These are phyloP conservation scores for Conus ventricosus DNA, from an alignment of 1,140 invertebrate species.

Conservation along the genomic window DNA sequence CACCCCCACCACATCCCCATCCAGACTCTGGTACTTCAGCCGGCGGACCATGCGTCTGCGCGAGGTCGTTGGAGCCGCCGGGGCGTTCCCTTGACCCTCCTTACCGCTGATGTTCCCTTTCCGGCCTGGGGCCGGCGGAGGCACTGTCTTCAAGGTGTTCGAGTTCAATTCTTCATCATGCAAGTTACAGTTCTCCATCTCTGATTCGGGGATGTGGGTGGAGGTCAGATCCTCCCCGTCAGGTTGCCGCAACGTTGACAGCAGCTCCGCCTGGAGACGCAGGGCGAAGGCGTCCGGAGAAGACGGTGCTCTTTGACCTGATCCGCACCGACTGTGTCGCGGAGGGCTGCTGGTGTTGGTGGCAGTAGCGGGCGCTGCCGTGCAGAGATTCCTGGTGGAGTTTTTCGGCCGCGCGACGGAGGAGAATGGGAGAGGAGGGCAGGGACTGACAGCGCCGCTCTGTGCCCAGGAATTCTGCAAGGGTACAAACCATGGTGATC, in stretches of 20 bases:
- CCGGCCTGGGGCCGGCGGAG: neutral
- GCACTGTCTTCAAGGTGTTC: neutral
- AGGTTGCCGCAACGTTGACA: conserved; percentile 21
- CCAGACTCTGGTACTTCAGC: conserved; percentile 16
- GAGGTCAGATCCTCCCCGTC: neutral
- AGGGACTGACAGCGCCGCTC: conserved; percentile 63
- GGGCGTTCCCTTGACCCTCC: neutral
- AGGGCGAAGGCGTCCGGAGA: conserved; percentile 56
- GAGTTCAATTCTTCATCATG: neutral
- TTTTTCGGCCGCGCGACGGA: conserved; percentile 67
- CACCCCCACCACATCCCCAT: conserved; percentile 13
- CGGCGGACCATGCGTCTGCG: neutral
- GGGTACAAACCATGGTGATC: neutral
- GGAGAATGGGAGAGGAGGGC: conserved; percentile 66
- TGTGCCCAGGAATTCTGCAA: neutral
- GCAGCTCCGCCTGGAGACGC: conserved; percentile 50
- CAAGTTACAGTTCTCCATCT: neutral
- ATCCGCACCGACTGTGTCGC: conserved; percentile 38
- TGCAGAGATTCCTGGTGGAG: conserved; percentile 68
- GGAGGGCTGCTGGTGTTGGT: conserved; percentile 27
- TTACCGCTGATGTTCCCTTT: neutral
- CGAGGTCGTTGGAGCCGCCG: neutral
- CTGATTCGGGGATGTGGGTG: neutral
- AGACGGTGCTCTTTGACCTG: conserved; percentile 59
- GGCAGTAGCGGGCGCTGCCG: conserved; percentile 54